Conservation (phyloP, 2,888 invertebrate species). For the Drosophila mercatorum region DNA sequence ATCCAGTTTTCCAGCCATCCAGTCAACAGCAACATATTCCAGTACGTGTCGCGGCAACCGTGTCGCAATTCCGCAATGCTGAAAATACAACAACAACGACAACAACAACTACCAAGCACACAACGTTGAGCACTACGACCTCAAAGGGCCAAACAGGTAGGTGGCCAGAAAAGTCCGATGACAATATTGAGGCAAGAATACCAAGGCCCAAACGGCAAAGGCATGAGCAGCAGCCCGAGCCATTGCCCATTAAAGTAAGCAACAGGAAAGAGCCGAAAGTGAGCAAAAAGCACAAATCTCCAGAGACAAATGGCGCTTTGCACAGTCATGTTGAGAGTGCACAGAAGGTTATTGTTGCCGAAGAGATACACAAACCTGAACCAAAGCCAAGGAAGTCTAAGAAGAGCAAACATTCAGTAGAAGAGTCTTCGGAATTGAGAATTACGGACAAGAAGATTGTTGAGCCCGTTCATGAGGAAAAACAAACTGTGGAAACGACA, state of each 20-base stretch:
- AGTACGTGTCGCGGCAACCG: constrained; percentile 66
- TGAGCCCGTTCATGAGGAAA: constrained; percentile 16
- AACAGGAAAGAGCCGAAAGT: constrained; percentile 59
- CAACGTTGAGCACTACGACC: constrained; percentile 61
- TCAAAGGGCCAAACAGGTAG: constrained; percentile 45
- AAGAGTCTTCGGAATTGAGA: constrained; percentile 22
- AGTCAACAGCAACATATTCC: constrained; percentile 74
- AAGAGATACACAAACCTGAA: constrained; percentile 55
- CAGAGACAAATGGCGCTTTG: constrained; percentile 50
- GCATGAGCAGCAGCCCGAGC: constrained; percentile 68
- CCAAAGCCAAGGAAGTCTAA: constrained; percentile 61
- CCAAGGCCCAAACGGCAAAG: constrained; percentile 58
- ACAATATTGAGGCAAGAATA: constrained; percentile 54
- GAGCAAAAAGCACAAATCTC: constrained; percentile 52
- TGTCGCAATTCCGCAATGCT: constrained; percentile 54
- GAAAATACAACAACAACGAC: constrained; percentile 79
- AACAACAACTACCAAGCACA: constrained; percentile 47
- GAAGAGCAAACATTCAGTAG: constrained; percentile 53
- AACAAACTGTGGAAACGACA: constrained; percentile 21
- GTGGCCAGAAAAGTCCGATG: constrained; percentile 72
- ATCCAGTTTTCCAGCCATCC: constrained; percentile 86
- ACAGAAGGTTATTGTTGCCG: constrained; percentile 28
- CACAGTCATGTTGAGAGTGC: constrained; percentile 42
- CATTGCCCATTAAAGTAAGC: constrained; percentile 63
- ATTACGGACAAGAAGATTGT: constrained; percentile 8